Evolutionary conservation across 2,888 invertebrate genomes (phyloP).

Genomic region (Seladonia tumulorum): DNA sequence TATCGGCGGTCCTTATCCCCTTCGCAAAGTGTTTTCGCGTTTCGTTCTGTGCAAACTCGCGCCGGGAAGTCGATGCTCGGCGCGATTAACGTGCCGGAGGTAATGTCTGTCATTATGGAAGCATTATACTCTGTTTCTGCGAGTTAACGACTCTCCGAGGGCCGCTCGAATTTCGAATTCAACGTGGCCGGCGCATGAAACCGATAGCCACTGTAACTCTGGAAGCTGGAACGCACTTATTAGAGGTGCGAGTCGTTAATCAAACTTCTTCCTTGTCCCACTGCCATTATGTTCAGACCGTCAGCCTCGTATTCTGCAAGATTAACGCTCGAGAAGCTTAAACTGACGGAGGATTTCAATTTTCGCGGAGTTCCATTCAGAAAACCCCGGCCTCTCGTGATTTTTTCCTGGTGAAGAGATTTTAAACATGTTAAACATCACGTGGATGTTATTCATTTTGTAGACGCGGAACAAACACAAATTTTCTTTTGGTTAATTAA

Average conservation of each 20-base stretch:
- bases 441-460: background rate
- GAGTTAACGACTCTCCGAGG: constrained; percentile 54
- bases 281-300: background rate
- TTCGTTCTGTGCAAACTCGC: background rate
- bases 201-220: constrained; percentile 6
- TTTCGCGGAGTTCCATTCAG: background rate
- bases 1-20: constrained; percentile 9
- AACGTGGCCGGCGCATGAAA: background rate
- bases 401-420: background rate
- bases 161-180: constrained; percentile 43
- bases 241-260: background rate
- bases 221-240: background rate
- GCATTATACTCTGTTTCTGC: constrained; percentile 47
- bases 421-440: background rate
- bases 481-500: background rate
- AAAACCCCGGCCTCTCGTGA: background rate
- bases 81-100: constrained; percentile 64
- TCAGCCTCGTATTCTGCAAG: background rate
- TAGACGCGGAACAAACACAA: too few relatives aligned
- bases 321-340: background rate
- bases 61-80: constrained; percentile 29
- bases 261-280: background rate
- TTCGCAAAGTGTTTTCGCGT: constrained; percentile 25
- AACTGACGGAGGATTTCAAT: background rate
- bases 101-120: constrained; percentile 62